Evolutionary conservation across 2,888 invertebrate genomes (phyloP).

Genomic region (Thera britannica): DNA sequence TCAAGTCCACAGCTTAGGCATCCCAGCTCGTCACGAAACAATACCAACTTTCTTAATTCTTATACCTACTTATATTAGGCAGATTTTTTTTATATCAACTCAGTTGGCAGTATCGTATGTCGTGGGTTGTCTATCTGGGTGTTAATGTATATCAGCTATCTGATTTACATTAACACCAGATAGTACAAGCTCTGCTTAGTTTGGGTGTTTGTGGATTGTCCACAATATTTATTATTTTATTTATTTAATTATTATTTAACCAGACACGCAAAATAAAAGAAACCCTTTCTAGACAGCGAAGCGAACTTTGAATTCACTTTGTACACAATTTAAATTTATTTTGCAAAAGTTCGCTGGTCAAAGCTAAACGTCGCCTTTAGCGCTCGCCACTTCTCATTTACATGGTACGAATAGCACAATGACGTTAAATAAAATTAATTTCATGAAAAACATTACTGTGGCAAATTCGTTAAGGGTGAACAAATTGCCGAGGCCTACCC

Average conservation of each 20-base stretch:
- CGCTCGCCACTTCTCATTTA: constrained; percentile 50
- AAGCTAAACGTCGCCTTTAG: constrained; percentile 42
- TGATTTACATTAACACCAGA: too few species aligned
- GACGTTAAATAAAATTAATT: constrained; percentile 68
- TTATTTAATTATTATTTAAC: not conserved
- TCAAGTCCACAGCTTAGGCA: constrained; percentile 51
- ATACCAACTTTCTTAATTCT: constrained; percentile 22
- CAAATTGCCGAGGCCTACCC: constrained; percentile 64
- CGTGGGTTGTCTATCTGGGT: too few species aligned
- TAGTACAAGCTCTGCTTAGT: too few species aligned
- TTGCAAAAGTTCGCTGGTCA: constrained; percentile 28
- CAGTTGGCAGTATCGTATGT: too few species aligned
- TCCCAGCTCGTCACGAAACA: constrained; percentile 33
- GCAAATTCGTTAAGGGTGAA: constrained; percentile 66
- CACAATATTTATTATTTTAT: too few species aligned
- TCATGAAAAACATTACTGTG: constrained; percentile 69
- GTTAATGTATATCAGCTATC: too few species aligned
- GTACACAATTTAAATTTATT: constrained; percentile 30
- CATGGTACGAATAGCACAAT: constrained; percentile 51
- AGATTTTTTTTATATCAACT: too few species aligned
- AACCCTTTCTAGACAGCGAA: constrained; percentile 18
- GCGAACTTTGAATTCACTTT: constrained; percentile 30
- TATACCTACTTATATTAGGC: not conserved
- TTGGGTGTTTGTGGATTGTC: too few species aligned
- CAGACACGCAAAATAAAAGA: constrained; percentile 18